Evolutionary conservation across 2,888 invertebrate species (phyloP), one percentile per base, ranked within the genome.

Genomic region (Xestoiulus laeticollis): DNA sequence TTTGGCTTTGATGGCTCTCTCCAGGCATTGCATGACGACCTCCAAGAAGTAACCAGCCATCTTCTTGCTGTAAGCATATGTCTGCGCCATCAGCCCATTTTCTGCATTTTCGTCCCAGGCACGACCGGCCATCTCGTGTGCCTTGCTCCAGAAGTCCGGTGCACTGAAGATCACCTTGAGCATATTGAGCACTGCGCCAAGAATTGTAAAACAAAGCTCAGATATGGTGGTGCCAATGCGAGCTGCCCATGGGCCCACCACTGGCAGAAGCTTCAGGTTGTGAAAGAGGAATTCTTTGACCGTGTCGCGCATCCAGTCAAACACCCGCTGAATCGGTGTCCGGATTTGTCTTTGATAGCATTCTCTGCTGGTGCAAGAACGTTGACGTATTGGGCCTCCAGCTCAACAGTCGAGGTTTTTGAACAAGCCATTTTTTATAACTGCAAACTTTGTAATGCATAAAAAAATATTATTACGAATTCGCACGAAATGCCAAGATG

Each of bases 21-120:
- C 44, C 85, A 85, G 85, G 26, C 85, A 85, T 26, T 85, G 85
- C 38, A 26, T 44, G 1, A 85, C 22, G 22, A 85, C 44, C 16
- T 85, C 43, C 43, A 85, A 26, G 44, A 85, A 44, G 38, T 85
- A 85, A 16, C 43, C 85, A 3, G 85, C 85, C 85, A 85, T 85
- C 85, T 85, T 85, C 44, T 43, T 85, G 44, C 44, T 85, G 38
- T 85, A 85, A 16, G 85, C 85, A 38, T 85, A 85, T n/a, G 85
- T 85, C 38, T 85, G 85, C 1, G 44, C 85, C 85, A 85, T 43
- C 85, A 44, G 44, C 38, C 85, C 85, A 14, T 44, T 43, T 1
- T 10, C 16, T 38, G 26, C 43, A 6, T 44, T 85, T n/a, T 8
- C 85, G 38, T 19, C 85, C 26, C 68, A 6, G n/a, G n/a, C 85